Conservation (phyloP, 2,113 vertebrate genomes). For the Scomber scombrus region DNA sequence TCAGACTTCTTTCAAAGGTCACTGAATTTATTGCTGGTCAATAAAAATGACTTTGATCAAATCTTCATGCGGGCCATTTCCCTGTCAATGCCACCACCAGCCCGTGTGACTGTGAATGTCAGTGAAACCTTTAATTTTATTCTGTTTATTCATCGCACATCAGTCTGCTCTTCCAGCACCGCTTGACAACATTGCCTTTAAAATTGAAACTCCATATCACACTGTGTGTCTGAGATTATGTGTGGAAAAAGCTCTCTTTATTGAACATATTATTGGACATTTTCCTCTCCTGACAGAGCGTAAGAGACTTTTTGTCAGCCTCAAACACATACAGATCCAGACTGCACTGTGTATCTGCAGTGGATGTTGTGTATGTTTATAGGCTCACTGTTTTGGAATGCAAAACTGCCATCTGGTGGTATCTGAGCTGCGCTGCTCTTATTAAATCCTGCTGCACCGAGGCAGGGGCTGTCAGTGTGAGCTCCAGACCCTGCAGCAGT, state of each 20-base stretch:
- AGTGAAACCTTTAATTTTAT: slow-evolving; percentile 17
- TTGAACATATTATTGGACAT: neutral
- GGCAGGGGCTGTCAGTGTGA: neutral
- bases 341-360: neutral
- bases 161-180: neutral
- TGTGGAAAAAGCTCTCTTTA: neutral
- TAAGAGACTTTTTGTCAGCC: neutral
- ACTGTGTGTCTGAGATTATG: neutral
- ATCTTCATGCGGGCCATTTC: slow-evolving; percentile 19
- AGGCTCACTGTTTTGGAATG: slow-evolving; percentile 38
- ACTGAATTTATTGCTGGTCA: slow-evolving; percentile 24
- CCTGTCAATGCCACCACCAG: neutral
- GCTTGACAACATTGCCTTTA: neutral
- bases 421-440: slow-evolving; percentile 24
- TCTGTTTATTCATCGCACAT: neutral
- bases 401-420: slow-evolving; percentile 81
- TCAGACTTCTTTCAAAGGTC: slow-evolving; percentile 49
- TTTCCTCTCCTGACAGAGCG: neutral
- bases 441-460: neutral
- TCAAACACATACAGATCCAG: slow-evolving; percentile 1
- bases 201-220: neutral
- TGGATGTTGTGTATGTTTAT: neutral
- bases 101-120: slow-evolving; percentile 43
- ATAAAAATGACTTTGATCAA: slow-evolving; percentile 27
- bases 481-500: neutral